phyloP scores from a whole-genome alignment of 1,140 invertebrate species.

The Neuroterus valhalla region DNA sequence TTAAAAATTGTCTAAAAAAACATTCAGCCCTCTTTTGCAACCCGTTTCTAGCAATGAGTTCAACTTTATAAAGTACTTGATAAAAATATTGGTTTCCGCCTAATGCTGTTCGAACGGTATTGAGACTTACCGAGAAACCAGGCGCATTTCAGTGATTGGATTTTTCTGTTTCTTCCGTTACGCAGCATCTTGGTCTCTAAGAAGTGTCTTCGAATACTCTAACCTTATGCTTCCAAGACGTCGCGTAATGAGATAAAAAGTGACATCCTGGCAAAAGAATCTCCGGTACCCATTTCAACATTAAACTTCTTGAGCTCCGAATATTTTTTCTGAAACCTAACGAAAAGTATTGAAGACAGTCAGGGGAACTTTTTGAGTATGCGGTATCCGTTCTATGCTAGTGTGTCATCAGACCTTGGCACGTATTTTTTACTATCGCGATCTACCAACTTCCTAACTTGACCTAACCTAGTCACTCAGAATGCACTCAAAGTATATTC shows the following conservation, averaged over 20 bases:
- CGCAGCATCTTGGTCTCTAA: slow-evolving; percentile 43
- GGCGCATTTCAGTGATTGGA: slow-evolving; percentile 39
- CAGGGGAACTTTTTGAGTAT: slow-evolving; percentile 34
- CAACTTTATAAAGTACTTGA: not conserved
- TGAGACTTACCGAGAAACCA: slow-evolving; percentile 49
- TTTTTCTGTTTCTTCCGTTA: slow-evolving; percentile 33
- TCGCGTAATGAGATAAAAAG: slow-evolving; percentile 52
- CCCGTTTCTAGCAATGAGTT: slow-evolving; percentile 5
- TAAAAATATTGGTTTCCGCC: slow-evolving; percentile 9
- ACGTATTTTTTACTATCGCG: slow-evolving; percentile 35
- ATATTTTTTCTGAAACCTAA: slow-evolving; percentile 20
- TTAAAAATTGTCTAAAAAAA: too few relatives aligned
- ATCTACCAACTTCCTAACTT: slow-evolving; percentile 40
- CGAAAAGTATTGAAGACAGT: slow-evolving; percentile 37
- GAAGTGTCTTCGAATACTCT: slow-evolving; percentile 48
- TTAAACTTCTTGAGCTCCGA: slow-evolving; percentile 35
- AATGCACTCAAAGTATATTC: slow-evolving; percentile 36
- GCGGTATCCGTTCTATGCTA: slow-evolving; percentile 38
- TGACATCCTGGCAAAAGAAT: slow-evolving; percentile 33
- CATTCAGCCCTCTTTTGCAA: not conserved
- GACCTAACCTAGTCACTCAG: slow-evolving; percentile 13
- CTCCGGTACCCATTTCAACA: slow-evolving; percentile 33
- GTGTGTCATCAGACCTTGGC: slow-evolving; percentile 32
- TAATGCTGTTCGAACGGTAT: slow-evolving; percentile 34
- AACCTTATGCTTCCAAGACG: slow-evolving; percentile 44